Conservation (phyloP, 2,888 invertebrate genomes). For the Polymixis lichenea region DNA sequence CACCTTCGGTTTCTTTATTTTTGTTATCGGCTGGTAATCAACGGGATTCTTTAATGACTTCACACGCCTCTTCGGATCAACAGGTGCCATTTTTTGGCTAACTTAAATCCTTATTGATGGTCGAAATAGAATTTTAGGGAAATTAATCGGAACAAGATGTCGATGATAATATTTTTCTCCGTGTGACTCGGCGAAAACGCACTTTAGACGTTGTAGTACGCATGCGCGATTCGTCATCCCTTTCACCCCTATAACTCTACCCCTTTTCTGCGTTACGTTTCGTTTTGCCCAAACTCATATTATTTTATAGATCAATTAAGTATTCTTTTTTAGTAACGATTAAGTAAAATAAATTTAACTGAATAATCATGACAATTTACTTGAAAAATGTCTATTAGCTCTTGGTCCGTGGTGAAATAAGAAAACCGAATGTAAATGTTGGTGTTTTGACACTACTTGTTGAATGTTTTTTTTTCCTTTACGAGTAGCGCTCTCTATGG, state of each 20-base stretch:
- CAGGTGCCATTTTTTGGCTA: slow-evolving; percentile 23
- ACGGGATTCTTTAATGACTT: slow-evolving; percentile 34
- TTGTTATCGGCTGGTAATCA: slow-evolving; percentile 1
- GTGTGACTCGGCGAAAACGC: slow-evolving; percentile 4
- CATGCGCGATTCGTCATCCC: slow-evolving; percentile 41
- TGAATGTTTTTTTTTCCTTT: slow-evolving; percentile 22
- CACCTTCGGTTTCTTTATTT: background rate
- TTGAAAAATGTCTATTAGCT: background rate
- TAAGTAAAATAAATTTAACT: no score
- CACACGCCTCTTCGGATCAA: slow-evolving; percentile 28
- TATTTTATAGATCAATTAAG: background rate
- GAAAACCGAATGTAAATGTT: slow-evolving; percentile 11
- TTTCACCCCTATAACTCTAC: slow-evolving; percentile 28
- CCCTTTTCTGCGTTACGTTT: slow-evolving; percentile 24
- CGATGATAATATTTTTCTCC: background rate
- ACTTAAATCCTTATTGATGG: background rate
- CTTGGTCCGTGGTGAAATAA: background rate
- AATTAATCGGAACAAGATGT: slow-evolving; percentile 24
- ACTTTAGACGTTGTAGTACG: slow-evolving; percentile 5
- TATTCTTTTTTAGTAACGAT: background rate
- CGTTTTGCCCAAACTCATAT: slow-evolving; percentile 21
- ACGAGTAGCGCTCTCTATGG: slow-evolving; percentile 1
- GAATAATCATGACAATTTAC: background rate
- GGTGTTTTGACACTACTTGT: slow-evolving; percentile 28
- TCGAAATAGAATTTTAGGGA: background rate